These are phyloP conservation scores for Goniozus legneri DNA, from an alignment of 1,140 invertebrate species.

Conservation along the genomic window DNA sequence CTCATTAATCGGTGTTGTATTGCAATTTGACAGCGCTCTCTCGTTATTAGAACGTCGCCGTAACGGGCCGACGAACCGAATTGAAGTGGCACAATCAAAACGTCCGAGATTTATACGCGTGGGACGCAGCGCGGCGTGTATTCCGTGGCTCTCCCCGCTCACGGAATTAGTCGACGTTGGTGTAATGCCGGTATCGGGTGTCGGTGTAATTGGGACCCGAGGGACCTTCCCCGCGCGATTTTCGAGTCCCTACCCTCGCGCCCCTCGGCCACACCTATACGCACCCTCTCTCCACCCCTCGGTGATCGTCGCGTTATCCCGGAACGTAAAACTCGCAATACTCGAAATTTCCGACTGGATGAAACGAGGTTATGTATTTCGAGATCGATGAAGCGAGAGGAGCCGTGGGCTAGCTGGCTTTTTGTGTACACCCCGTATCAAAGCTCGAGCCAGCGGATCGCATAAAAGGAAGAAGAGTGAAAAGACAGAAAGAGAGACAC, in stretches of 20 bases:
- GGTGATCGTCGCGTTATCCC: neutral
- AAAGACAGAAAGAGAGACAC: neutral
- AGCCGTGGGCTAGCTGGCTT: no score
- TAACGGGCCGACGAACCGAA: constrained; percentile 33
- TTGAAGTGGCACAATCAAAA: constrained; percentile 44
- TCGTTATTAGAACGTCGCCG: neutral
- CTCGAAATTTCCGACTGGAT: no score
- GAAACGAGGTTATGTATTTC: no score
- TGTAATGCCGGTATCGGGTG: constrained; percentile 49
- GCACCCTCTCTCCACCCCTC: neutral
- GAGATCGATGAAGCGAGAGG: no score
- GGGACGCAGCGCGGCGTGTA: no score
- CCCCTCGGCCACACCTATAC: neutral
- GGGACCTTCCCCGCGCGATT: constrained; percentile 40
- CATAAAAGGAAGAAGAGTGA: constrained; percentile 3
- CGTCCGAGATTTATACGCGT: constrained; percentile 46
- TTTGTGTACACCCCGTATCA: no score
- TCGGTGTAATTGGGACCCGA: constrained; percentile 50
- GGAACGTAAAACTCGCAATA: neutral
- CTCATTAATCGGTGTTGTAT: no score
- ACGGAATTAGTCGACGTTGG: constrained; percentile 47
- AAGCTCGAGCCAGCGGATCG: neutral
- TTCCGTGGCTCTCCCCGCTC: constrained; percentile 43
- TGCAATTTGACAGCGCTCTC: no score
- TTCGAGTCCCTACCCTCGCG: neutral